Evolutionary conservation across 2,797 vertebrate species (phyloP).

Genomic region (Zalophus californianus): DNA sequence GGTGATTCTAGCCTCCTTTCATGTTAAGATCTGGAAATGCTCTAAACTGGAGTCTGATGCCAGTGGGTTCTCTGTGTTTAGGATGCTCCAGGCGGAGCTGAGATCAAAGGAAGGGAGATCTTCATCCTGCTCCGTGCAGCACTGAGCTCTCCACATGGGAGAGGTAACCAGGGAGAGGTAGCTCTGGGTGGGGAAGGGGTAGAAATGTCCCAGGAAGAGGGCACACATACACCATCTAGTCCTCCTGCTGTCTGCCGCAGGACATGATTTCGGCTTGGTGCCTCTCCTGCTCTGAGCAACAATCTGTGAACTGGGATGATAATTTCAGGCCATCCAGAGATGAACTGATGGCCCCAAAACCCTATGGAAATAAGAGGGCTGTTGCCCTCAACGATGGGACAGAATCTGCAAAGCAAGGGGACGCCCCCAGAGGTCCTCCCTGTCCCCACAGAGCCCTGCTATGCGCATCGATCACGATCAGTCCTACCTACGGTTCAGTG

Average conservation of each 20-base stretch:
- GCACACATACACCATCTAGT: accelerated
- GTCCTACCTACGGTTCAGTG: no score
- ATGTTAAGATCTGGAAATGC: not conserved
- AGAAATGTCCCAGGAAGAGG: not conserved
- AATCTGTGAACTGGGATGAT: not conserved
- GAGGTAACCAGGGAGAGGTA: not conserved
- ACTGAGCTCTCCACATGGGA: accelerated
- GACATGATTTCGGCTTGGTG: accelerated
- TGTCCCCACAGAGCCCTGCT: not conserved
- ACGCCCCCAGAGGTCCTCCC: accelerated
- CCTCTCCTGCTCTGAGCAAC: not conserved
- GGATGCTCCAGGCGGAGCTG: not conserved
- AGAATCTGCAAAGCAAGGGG: not conserved
- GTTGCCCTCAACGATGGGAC: not conserved
- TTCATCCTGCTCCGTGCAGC: accelerated
- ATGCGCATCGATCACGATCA: not conserved
- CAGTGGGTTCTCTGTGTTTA: not conserved
- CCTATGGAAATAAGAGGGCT: accelerated
- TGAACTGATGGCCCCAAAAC: no score
- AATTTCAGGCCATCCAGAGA: not conserved
- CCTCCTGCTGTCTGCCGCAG: accelerated
- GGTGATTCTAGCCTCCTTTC: not conserved
- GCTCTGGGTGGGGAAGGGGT: accelerated
- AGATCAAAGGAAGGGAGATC: not conserved
- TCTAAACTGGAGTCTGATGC: not conserved